A percentile compares a stretch with the other conserved stretches of the same genome.
These are phyloP conservation scores for Carassius gibelio DNA, from an alignment of 2,113 vertebrate genomes.

Conservation along the genomic window DNA sequence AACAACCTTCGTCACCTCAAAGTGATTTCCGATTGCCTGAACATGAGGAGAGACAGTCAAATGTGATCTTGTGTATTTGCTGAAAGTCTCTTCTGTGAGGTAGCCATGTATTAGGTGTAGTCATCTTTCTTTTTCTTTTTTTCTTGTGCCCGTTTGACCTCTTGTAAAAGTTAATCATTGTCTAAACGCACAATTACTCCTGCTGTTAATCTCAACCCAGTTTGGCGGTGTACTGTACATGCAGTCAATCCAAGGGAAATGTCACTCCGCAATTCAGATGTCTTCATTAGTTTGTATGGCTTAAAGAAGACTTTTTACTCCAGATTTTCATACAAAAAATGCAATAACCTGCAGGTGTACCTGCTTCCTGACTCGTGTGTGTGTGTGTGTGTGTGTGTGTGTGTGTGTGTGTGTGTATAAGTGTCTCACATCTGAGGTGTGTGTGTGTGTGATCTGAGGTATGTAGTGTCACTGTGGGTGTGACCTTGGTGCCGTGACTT, in stretches of 20 bases:
- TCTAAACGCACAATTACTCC: conserved; percentile 24
- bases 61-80: not conserved
- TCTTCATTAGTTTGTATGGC: too few species aligned
- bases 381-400: not conserved
- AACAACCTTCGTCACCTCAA: not conserved
- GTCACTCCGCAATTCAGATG: too few species aligned
- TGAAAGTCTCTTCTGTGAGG: not conserved
- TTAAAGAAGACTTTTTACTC: not conserved
- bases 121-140: not conserved
- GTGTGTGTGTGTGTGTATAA: too few species aligned
- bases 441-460: not conserved
- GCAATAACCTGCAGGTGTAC: not conserved
- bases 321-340: not conserved
- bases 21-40: not conserved
- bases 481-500: not conserved
- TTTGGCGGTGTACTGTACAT: not conserved
- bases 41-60: not conserved
- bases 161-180: conserved; percentile 35
- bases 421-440: not conserved
- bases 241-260: not conserved
- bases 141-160: not conserved
- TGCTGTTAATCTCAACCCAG: conserved; percentile 14
- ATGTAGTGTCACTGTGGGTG: not conserved
- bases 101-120: not conserved
- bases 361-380: not conserved